Base-by-base conservation (phyloP, 1,140 invertebrate species). In the Drosophila melanica region DNA sequence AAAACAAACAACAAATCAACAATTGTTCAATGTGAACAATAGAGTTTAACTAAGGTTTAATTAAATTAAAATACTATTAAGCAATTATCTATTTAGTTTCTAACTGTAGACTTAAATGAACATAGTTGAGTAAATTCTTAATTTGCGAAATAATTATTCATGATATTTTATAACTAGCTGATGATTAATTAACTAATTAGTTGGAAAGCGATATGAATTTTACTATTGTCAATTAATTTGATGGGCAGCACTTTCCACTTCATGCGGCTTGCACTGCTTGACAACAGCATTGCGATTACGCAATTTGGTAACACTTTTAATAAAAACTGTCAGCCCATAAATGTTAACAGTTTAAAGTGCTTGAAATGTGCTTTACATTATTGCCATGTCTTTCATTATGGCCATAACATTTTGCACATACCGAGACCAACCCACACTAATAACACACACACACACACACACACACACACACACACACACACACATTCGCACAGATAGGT, bases 341-440 rank as follows among this genome's bases (percentile, higher is more conserved):
- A 68, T 35, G 64, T 41, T 39, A 50, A 69, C 35, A 53, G 48
- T 42, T 55, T 42, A 30, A 68, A 74, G 50, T 74, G 71, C 51
- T 41, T 23, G 66, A 50, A 58, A 65, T 62, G 58, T 69, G 71
- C 75, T 44, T 63, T 65, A 75, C 75, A 75, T 78, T 78, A 75
- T 71, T 63, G 67, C 62, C 72, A 57, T 81, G 79, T 73, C 63
- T 81, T 78, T 87, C 75, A 76, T 87, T 86, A 79, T 82, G 75
- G 78, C 81, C 81, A 87, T 81, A 87, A 86, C 82, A 86, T 81
- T 86, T 86, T 87, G 75, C 82, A 82, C 82, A 86, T 86, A 82
- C 81, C 81, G 41, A 39, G 50, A 58, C 74, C 60, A 37, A 55
- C 58, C 59, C 78, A 84, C 81, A 76, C 63, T 35, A 37, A 53